Evolutionary conservation across 2,113 vertebrate species (phyloP), one percentile per base, ranked within the genome.

Genomic region (Onychostoma macrolepis): DNA sequence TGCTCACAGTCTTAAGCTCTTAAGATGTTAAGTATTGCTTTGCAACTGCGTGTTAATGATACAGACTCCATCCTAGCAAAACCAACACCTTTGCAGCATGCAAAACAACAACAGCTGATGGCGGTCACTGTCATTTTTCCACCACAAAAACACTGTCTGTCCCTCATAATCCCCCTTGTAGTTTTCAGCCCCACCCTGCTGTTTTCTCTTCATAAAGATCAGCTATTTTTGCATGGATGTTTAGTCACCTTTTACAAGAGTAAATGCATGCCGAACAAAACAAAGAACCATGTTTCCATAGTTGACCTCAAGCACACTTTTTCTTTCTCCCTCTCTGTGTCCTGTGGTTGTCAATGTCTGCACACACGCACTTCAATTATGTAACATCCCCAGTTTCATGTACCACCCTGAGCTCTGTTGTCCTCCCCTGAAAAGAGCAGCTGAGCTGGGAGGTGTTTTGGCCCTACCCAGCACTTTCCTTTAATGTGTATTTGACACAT

Each of bases 41-140:
- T 84, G 69, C 83, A 91, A 88, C 86, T 88, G 71, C 86, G 43
- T 75, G 84, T 78, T 82, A 84, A 67, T 80, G 86, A 76, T 33
- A 87, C 21, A 36, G 63, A 84, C 58, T 80, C n/a, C 0, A 17
- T 58, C 76, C 41, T 9, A 43, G 74, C 41, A 53, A 69, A 80
- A 86, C 76, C 33, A 72, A 72, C 78, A 72, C 85, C 67, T 86
- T 80, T 71, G 63, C 65, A 43, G 33, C 6, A 19, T 50, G 85
- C 63, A 71, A 72, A 77, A 65, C 67, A 69, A 50, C 67, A 87
- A 75, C 79, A 74, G 78, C 50, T 74, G 78, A 81, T 48, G 53
- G 85, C 41, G 78, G 77, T 74, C 78, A 81, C 67, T 86, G 43
- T 86, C 83, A 84, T 74, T 84, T 72, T 88, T 88, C 56, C 74